phyloP scores from a whole-genome alignment of 2,113 vertebrate species.

The Boulengeromyrus knoepffleri region DNA sequence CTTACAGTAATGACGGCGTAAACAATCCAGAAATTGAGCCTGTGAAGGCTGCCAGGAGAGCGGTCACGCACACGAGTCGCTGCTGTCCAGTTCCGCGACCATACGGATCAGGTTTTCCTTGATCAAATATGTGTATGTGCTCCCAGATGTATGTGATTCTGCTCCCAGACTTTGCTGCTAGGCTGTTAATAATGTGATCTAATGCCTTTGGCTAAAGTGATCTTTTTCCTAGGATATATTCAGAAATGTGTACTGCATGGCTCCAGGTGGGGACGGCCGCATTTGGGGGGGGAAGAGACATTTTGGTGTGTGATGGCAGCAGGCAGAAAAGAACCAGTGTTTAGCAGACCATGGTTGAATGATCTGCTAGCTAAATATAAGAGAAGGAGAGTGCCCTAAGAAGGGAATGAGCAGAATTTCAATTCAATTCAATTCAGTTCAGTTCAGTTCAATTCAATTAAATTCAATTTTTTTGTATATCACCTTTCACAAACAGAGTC shows the following conservation, averaged over 20 bases:
- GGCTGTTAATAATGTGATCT: not conserved
- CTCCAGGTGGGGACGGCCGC: not conserved
- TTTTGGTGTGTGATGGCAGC: not conserved
- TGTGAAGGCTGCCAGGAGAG: not conserved
- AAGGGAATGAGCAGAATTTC: not conserved
- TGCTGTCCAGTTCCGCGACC: not conserved
- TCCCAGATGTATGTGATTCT: not conserved
- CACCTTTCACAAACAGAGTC: no score
- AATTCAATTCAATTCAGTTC: not conserved
- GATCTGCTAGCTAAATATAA: not conserved
- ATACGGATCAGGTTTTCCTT: not conserved
- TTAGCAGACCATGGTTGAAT: not conserved
- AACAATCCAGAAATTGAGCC: slow-evolving; percentile 12
- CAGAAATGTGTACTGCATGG: not conserved
- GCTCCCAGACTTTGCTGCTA: not conserved
- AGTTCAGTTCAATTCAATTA: not conserved
- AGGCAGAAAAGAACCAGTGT: not conserved
- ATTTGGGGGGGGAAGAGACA: not conserved
- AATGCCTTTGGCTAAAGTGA: not conserved
- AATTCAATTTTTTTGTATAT: not conserved
- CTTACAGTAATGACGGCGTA: slow-evolving; percentile 9
- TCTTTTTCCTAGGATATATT: not conserved
- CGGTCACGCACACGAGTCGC: not conserved
- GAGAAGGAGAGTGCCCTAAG: not conserved
- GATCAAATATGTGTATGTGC: not conserved